A percentile compares a stretch with the other conserved stretches of the same genome.
phyloP scores from a whole-genome alignment of 2,113 vertebrate genomes.

The Heliornis fulica region DNA sequence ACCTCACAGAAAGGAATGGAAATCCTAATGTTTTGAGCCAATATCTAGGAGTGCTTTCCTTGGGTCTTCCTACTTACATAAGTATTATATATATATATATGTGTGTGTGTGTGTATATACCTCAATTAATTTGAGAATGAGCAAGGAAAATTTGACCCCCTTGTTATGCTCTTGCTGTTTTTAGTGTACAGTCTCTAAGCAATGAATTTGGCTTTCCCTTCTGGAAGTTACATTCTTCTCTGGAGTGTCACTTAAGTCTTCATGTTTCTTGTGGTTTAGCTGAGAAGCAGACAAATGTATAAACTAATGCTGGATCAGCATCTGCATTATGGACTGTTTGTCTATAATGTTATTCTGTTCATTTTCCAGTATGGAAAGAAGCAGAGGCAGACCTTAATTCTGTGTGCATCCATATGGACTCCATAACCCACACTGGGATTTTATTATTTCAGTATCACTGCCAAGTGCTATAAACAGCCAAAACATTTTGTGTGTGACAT shows the following conservation, averaged over 20 bases:
- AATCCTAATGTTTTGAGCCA: neutral
- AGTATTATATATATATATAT: too few relatives aligned
- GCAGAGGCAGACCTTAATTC: neutral
- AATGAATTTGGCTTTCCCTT: neutral
- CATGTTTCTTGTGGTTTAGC: neutral
- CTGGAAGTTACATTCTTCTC: neutral
- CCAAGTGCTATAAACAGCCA: neutral
- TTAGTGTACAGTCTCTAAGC: neutral
- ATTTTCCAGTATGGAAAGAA: neutral
- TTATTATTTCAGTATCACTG: neutral
- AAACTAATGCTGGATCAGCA: neutral
- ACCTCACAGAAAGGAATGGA: neutral
- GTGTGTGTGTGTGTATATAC: too few relatives aligned
- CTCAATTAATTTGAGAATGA: neutral
- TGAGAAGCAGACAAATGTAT: neutral
- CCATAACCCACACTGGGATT: neutral
- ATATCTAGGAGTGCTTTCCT: neutral
- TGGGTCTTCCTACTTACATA: neutral
- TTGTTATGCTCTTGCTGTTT: neutral
- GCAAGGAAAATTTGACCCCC: neutral
- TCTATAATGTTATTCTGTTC: neutral
- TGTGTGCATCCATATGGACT: neutral
- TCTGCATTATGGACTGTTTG: neutral
- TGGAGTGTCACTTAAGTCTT: neutral
- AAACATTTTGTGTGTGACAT: neutral